A percentile compares a stretch with the other conserved stretches of the same genome.
These are phyloP conservation scores for Bursaphelenchus mucronatus DNA, from an alignment of 1,140 invertebrate species.

Conservation along the genomic window DNA sequence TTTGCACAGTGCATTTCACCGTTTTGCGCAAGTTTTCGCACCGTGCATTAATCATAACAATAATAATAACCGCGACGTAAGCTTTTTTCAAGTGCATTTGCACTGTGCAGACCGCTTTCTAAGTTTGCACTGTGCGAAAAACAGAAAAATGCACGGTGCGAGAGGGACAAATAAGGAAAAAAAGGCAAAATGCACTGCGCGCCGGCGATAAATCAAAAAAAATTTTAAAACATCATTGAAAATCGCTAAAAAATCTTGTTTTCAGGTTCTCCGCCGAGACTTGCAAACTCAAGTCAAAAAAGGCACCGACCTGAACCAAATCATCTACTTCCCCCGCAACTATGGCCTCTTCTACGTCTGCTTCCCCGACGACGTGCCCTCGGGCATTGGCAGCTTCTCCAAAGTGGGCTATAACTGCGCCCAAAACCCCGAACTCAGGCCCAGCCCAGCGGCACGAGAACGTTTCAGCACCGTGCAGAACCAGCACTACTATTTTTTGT, in stretches of 20 bases:
- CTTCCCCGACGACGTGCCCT: constrained; percentile 41
- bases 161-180: too few relatives aligned
- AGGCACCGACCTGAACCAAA: constrained; percentile 28
- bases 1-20: too few relatives aligned
- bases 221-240: too few relatives aligned
- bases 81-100: too few relatives aligned
- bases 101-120: too few relatives aligned
- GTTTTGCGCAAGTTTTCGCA: too few relatives aligned
- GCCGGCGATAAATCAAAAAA: too few relatives aligned
- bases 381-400: constrained; percentile 31
- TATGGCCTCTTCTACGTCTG: constrained; percentile 40
- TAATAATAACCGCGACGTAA: too few relatives aligned
- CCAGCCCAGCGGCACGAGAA: constrained; percentile 17
- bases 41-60: too few relatives aligned
- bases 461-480: constrained; percentile 37
- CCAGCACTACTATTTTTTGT: constrained; percentile 44
- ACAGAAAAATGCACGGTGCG: too few relatives aligned
- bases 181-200: too few relatives aligned
- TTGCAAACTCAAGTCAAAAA: constrained; percentile 25
- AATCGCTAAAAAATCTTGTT: background rate
- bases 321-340: constrained; percentile 34
- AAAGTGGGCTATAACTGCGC: constrained; percentile 23
- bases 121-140: too few relatives aligned
- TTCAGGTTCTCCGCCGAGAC: constrained; percentile 30
- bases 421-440: constrained; percentile 32